Base-by-base conservation (phyloP, 2,113 vertebrate species). In the Lethenteron camtschaticum region DNA sequence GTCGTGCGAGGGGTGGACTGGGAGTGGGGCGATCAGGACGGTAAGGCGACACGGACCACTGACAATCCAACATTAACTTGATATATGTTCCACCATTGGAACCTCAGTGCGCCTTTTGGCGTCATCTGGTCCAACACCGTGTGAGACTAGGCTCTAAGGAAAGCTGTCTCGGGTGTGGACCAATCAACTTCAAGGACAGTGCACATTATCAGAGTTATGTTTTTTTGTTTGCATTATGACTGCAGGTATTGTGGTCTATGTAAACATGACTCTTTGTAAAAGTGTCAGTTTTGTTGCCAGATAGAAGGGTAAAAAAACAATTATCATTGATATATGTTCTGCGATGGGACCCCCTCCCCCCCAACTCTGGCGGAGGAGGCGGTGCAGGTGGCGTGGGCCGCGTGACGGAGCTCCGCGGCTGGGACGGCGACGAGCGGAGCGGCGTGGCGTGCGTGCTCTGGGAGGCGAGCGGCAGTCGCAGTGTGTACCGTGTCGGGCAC, bases 1-100 rank as follows among this genome's bases (percentile, higher is more conserved):
- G 94, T 99, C 68, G 86, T 96, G 7, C 91, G 94, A 58, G 94
- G 94, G 72, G 89, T 90, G 0, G 94, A 99, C 81, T 99, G 94
- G 94, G 94, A 99, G 75, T 99, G 94, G 94, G 90, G 89, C 18
- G 90, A 95, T 69, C 94, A 97, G 77, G 94, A 97, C 18, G 94
- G 94, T 97, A 81, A 87, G 90, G 3, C 24, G 24, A 41, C 24
- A 41, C 24, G 24, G 5, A 6, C 24, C 24, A 41, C 24, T 41
- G 4, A 41, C 24, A 41, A 41, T 41, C 24, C 24, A 41, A 41
- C 24, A 41, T 41, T 24, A 24, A 24, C 24, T 24, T 24, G 24
- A 24, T 24, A 24, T 24, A 66, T 14, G 60, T 78, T 75, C 74
- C 20, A 20, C 20, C 20, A 20, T 20, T 20, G 20, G 20, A 20